phyloP scores from a whole-genome alignment of 2,113 vertebrate genomes.

The Pangasianodon gigas region DNA sequence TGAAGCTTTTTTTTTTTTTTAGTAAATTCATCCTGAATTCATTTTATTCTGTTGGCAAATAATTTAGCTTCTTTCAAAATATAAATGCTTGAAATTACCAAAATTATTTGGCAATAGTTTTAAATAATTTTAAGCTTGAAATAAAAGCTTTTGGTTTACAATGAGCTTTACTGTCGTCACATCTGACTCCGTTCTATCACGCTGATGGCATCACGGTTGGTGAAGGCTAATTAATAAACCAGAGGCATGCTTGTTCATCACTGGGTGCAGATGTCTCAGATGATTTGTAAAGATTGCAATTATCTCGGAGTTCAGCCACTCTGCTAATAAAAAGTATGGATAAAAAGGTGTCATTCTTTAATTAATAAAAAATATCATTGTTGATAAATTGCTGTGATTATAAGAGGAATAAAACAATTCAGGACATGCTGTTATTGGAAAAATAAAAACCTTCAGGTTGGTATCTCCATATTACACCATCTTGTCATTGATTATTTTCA shows the following conservation, averaged over 20 bases:
- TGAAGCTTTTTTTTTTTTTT: background rate
- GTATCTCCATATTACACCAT: background rate
- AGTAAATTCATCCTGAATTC: background rate
- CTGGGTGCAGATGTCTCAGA: background rate
- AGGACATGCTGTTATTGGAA: background rate
- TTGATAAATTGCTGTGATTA: background rate
- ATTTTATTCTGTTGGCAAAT: background rate
- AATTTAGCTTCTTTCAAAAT: background rate
- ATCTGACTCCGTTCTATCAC: background rate
- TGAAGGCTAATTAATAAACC: slow-evolving; percentile 28
- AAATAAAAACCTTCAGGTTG: background rate
- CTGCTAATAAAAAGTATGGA: background rate
- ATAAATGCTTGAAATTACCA: background rate
- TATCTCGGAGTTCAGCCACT: background rate
- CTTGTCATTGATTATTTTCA: background rate
- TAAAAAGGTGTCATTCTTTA: background rate
- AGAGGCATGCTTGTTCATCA: slow-evolving; percentile 13
- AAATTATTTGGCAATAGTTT: background rate
- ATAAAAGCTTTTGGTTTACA: background rate
- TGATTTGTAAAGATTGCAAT: slow-evolving; percentile 13
- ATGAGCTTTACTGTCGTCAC: background rate
- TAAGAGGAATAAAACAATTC: background rate
- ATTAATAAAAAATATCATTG: background rate
- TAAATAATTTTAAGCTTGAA: background rate
- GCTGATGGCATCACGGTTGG: background rate